Evolutionary conservation across 1,140 invertebrate genomes (phyloP).

Genomic region (Teleopsis dalmanni): DNA sequence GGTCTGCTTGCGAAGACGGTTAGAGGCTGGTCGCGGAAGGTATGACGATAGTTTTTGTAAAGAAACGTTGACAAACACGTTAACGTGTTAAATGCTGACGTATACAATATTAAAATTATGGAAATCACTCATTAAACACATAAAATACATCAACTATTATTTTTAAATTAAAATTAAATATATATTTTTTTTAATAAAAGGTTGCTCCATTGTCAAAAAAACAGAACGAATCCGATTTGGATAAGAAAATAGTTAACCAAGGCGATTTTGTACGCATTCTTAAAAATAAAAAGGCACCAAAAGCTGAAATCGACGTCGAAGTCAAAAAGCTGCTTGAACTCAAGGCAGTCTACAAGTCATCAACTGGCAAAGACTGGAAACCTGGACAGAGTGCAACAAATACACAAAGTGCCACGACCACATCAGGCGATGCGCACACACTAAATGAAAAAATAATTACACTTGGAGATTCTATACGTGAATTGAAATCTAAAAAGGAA

Average conservation of each 20-base stretch:
- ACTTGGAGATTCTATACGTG: conserved; percentile 65
- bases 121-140: no score
- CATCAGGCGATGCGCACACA: conserved; percentile 16
- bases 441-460: conserved; percentile 45
- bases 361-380: conserved; percentile 59
- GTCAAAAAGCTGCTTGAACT: conserved; percentile 60
- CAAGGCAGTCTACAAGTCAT: conserved; percentile 63
- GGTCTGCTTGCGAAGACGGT: no score
- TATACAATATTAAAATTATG: no score
- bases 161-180: no score
- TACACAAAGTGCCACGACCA: conserved; percentile 10
- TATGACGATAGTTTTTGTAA: no score
- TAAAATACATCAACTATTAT: no score
- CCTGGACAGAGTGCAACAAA: conserved; percentile 28
- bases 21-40: no score
- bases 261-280: conserved; percentile 64
- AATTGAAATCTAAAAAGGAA: conserved; percentile 62
- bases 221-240: conserved; percentile 51
- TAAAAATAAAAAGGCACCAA: conserved; percentile 56
- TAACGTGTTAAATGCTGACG: conserved; percentile 2
- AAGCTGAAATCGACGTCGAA: conserved; percentile 52
- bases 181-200: no score
- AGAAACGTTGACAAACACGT: not conserved
- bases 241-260: conserved; percentile 49
- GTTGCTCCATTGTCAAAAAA: no score